Base-by-base conservation (phyloP, 2,888 invertebrate species). In the Lasioglossum calceatum region DNA sequence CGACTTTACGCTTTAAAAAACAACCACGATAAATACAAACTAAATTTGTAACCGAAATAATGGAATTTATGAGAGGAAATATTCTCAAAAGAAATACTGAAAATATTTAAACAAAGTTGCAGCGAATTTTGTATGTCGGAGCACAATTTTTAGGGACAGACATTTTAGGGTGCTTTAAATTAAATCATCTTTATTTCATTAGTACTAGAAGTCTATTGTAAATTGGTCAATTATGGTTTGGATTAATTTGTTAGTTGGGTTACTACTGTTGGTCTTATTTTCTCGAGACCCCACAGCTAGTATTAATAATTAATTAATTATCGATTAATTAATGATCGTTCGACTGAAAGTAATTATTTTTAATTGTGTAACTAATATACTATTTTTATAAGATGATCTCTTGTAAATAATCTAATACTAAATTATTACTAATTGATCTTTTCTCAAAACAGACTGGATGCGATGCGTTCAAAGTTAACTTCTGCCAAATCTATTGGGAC, bases 261-360 rank as follows among this genome's bases (percentile, higher is more conserved):
- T n/a, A 80, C 86, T 87, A 78, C 75, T 86, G 87, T 74, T 23
- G 23, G 83, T 87, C 87, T 87, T 80, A n/a, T n/a, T 74, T 27
- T 4, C n/a, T 32, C 42, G 76, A 86, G 86, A 87, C 80, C n/a
- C 23, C 5, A 64, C 83, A 86, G 10, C 67, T 86, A 87, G 87
- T 86, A 39, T 32, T 47, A 32, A 27, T 74, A n/a, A 79, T 86
- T 79, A 86, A 72, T 71, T 85, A 72, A 78, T 74, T 58, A n/a
- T 83, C 67, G 54, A 71, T 64, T 76, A 42, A 76, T 79, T 76
- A 32, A 77, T 50, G 76, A 73, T 83, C 71, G 54, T 75, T 75
- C 32, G 10, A 36, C 58, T 16, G 32, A 16, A 39, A 44, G 16
- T 8, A 72, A 54, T 64, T 77, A 47, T 76, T 36, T 54, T 16